Conservation (phyloP, 2,113 vertebrate species). For the Vulpes lagopus region DNA sequence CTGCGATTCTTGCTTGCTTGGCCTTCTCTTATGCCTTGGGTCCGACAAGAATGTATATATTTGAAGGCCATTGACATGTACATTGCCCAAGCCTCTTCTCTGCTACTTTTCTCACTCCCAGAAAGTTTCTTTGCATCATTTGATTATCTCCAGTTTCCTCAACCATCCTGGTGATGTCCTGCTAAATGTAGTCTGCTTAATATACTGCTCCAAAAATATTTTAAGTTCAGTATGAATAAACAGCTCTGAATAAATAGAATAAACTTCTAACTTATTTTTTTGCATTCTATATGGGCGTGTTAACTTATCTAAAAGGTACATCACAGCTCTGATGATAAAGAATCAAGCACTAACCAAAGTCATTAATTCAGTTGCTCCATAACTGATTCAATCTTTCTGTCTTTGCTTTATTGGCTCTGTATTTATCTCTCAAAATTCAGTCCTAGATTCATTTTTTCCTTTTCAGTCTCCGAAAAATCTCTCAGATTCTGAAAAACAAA, state of each 20-base stretch:
- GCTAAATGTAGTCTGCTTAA: not conserved
- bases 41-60: not conserved
- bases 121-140: not conserved
- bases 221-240: not conserved
- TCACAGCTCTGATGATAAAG: not conserved
- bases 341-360: not conserved
- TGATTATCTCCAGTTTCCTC: not conserved
- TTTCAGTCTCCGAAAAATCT: not conserved
- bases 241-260: not conserved
- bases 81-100: not conserved
- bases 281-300: not conserved
- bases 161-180: not conserved
- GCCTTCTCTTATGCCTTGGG: not conserved
- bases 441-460: not conserved
- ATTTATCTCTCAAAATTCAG: constrained; percentile 12
- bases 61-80: not conserved
- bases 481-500: not conserved
- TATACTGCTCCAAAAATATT: not conserved
- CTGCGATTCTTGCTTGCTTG: not conserved
- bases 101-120: not conserved
- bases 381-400: not conserved
- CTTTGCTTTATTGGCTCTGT: not conserved
- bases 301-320: not conserved
- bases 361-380: not conserved
- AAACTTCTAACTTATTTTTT: not conserved